Conservation (phyloP, 2,888 invertebrate genomes). For the Stenotaenia linearis region DNA sequence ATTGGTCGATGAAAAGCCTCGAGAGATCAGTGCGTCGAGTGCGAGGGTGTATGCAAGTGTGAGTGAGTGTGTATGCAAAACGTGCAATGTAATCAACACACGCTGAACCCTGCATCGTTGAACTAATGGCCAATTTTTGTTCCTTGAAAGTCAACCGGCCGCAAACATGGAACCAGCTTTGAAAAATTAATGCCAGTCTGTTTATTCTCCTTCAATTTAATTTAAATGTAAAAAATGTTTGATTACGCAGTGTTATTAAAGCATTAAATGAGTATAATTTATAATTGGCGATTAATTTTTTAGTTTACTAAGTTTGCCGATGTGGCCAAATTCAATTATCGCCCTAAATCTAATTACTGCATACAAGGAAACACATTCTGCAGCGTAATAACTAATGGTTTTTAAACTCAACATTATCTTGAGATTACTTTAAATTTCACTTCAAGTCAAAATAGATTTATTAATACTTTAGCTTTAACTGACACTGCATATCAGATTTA, state of each 20-base stretch:
- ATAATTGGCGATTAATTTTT: not conserved
- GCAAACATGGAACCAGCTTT: not conserved
- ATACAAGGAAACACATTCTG: too few species aligned
- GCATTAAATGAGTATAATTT: too few species aligned
- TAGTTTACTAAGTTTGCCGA: not conserved
- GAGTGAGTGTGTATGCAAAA: not conserved
- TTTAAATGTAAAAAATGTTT: too few species aligned
- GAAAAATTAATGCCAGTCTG: not conserved
- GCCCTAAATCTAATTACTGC: too few species aligned
- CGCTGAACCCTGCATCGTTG: not conserved
- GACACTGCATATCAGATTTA: too few species aligned
- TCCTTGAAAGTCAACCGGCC: not conserved
- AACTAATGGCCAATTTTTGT: not conserved
- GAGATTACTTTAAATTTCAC: not conserved
- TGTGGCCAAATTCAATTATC: not conserved
- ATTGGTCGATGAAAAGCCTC: not conserved
- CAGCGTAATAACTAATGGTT: not conserved
- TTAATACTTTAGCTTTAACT: too few species aligned
- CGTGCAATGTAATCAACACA: not conserved
- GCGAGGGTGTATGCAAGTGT: not conserved
- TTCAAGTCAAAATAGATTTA: too few species aligned
- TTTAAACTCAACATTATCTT: not conserved
- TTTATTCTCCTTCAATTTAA: too few species aligned
- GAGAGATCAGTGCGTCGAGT: not conserved
- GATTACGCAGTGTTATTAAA: too few species aligned